Conservation (phyloP, 35 echinoderm and acorn worm genomes). For the Patiria miniata region DNA sequence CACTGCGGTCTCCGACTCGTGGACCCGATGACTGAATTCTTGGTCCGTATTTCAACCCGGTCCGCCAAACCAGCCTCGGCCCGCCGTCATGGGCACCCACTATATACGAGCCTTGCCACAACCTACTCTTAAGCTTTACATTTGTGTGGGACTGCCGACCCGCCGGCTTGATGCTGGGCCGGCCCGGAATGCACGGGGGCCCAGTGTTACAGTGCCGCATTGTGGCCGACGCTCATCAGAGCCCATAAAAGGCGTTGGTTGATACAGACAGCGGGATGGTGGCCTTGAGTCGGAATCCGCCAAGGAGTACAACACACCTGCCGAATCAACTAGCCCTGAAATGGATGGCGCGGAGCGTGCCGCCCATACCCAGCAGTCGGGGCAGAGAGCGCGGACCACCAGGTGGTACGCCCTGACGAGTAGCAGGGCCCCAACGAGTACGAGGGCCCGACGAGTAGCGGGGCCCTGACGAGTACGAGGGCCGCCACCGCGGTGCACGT, state of each 20-base stretch:
- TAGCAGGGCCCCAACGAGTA: too few species aligned
- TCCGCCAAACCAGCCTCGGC: too few species aligned
- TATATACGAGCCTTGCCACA: too few species aligned
- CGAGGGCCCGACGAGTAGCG: too few species aligned
- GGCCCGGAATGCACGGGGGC: constrained; percentile 35
- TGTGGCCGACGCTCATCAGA: constrained; percentile 60
- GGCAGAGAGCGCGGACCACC: constrained; percentile 22
- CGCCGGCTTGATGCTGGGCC: constrained; percentile 40
- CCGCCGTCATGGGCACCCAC: too few species aligned
- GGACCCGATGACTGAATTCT: constrained; percentile 69
- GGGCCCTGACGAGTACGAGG: too few species aligned
- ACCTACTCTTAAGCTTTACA: constrained; percentile 80
- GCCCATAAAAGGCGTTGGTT: constrained; percentile 79
- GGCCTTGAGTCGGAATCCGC: constrained; percentile 81
- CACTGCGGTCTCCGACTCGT: constrained; percentile 50
- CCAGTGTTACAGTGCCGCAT: constrained; percentile 60
- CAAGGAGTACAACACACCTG: constrained; percentile 85
- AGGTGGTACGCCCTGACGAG: too few species aligned
- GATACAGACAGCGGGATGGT: constrained; percentile 72
- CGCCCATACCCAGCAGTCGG: too few species aligned
- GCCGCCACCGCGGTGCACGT: constrained; percentile 62
- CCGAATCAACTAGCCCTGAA: constrained; percentile 83
- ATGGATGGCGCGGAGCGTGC: constrained; percentile 86
- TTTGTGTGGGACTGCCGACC: constrained; percentile 54
- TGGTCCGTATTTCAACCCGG: too few species aligned